A percentile compares a stretch with the other conserved stretches of the same genome.
Evolutionary conservation across 2,888 invertebrate genomes (phyloP).

Genomic region (Epinotia bilunana): DNA sequence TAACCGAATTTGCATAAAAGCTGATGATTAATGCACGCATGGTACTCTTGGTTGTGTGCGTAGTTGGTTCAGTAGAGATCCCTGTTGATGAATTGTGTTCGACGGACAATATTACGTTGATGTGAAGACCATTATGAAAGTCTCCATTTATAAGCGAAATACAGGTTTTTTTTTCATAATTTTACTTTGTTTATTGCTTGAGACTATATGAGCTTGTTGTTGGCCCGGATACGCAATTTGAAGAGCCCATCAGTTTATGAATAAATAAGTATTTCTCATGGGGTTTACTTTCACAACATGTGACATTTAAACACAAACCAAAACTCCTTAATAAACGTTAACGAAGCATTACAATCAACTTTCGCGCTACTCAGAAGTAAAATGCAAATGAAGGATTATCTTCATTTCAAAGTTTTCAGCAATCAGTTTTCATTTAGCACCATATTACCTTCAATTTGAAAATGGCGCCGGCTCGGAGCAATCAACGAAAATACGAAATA

Average conservation of each 20-base stretch:
- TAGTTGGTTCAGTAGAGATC: slow-evolving; percentile 16
- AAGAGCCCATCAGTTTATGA: neutral
- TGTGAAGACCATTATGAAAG: neutral
- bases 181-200: too few relatives aligned
- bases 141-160: neutral
- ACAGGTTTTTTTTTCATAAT: neutral
- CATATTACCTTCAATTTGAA: slow-evolving; percentile 64
- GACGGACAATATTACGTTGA: neutral
- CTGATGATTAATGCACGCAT: slow-evolving; percentile 76
- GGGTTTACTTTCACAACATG: neutral
- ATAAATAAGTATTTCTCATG: slow-evolving; percentile 1
- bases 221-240: neutral
- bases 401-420: slow-evolving; percentile 48
- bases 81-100: slow-evolving; percentile 22
- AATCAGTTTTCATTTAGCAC: slow-evolving; percentile 61
- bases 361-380: slow-evolving; percentile 1
- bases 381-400: slow-evolving; percentile 45
- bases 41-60: slow-evolving; percentile 49
- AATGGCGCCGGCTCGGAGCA: slow-evolving; percentile 60
- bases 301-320: neutral
- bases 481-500: slow-evolving; percentile 67
- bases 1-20: slow-evolving; percentile 81
- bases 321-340: slow-evolving; percentile 15
- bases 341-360: slow-evolving; percentile 28
- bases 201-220: too few relatives aligned